Percentiles rank a stretch among this genome's conserved stretches.
Evolutionary conservation across 2,888 invertebrate genomes (phyloP).

Genomic region (Drosophila formosana): DNA sequence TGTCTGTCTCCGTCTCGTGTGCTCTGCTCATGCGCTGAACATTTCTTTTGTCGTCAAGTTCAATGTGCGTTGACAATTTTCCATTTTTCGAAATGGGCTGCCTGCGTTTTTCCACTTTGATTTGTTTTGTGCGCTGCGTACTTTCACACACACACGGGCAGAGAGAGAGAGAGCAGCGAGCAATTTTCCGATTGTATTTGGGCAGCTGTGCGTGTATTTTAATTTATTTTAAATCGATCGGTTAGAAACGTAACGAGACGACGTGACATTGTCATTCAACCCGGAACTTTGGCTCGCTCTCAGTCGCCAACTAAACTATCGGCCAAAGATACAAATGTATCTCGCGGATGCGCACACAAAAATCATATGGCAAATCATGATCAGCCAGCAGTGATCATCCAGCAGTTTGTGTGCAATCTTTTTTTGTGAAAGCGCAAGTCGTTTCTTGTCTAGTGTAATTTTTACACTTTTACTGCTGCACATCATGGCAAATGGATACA

Average conservation of each 20-base stretch:
- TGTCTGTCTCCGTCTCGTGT: not conserved
- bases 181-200: conserved; percentile 63
- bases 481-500: conserved; percentile 24
- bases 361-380: conserved; percentile 42
- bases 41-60: conserved; percentile 76
- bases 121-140: conserved; percentile 44
- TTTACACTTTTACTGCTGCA: conserved; percentile 71
- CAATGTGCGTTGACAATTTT: conserved; percentile 81
- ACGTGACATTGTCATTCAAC: conserved; percentile 66
- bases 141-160: conserved; percentile 53
- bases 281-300: conserved; percentile 62
- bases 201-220: conserved; percentile 73
- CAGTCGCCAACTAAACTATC: conserved; percentile 2
- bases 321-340: conserved; percentile 31
- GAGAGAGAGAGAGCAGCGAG: not conserved
- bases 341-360: conserved; percentile 1
- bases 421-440: conserved; percentile 77
- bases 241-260: conserved; percentile 22
- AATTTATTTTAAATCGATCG: conserved; percentile 75
- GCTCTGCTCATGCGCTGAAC: conserved; percentile 30
- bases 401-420: conserved; percentile 28
- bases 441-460: conserved; percentile 62
- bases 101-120: conserved; percentile 64
- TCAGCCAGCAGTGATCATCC: conserved; percentile 10
- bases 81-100: conserved; percentile 70